These are phyloP conservation scores for Pammene fasciana DNA, from an alignment of 2,888 invertebrate genomes.

Conservation along the genomic window DNA sequence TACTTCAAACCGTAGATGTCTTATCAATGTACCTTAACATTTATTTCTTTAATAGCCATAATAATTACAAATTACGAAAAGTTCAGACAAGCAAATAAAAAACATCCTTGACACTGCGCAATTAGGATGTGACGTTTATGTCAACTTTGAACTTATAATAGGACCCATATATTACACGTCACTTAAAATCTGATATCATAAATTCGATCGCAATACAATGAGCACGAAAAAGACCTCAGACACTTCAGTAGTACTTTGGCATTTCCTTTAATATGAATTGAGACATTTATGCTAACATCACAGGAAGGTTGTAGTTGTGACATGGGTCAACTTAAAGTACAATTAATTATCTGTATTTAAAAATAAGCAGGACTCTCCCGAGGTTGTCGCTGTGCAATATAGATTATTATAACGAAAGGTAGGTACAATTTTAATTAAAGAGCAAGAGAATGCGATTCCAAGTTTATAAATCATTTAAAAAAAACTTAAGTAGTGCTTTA, in stretches of 20 bases:
- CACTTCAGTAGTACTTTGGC: no score
- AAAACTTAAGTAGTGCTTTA: no score
- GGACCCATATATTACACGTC: neutral
- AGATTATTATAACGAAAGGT: no score
- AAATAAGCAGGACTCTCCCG: no score
- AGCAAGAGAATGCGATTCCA: no score
- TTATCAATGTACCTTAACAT: no score
- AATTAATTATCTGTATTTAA: neutral
- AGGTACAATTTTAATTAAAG: no score
- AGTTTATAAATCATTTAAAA: no score
- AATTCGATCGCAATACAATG: neutral
- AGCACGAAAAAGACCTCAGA: constrained; percentile 1
- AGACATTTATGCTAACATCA: neutral
- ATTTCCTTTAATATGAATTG: neutral
- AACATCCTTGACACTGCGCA: neutral
- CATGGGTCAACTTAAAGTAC: neutral
- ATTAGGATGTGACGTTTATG: neutral
- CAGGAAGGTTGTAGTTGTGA: neutral
- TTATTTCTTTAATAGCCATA: no score
- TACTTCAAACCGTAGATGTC: no score
- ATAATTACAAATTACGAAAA: neutral
- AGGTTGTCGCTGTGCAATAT: no score
- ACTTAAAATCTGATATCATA: neutral
- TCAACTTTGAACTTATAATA: constrained; percentile 5
- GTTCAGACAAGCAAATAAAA: neutral